Percentiles rank a stretch among this genome's conserved stretches.
Evolutionary conservation across 2,113 vertebrate genomes (phyloP).

Genomic region (Mobula birostris): DNA sequence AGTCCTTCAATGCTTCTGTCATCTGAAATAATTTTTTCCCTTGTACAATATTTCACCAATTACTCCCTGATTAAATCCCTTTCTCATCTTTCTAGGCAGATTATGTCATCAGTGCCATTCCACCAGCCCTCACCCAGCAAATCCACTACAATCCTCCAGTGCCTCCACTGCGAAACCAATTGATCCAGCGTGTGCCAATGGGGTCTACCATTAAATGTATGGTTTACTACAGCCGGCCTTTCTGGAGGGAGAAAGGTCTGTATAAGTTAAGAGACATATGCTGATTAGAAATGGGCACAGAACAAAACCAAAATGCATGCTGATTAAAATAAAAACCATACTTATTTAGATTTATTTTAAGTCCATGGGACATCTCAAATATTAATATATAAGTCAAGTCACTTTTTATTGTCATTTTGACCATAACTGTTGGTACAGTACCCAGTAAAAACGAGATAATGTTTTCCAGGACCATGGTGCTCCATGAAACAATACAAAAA

Average conservation of each 20-base stretch:
- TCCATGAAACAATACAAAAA: no score
- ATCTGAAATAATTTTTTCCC: not conserved
- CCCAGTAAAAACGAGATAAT: no score
- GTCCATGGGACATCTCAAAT: not conserved
- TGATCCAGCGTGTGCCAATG: constrained; percentile 43
- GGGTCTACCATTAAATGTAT: constrained; percentile 44
- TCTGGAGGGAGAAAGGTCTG: constrained; percentile 44
- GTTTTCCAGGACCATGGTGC: no score
- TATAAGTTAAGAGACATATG: not conserved
- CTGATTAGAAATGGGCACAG: not conserved
- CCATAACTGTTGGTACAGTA: no score
- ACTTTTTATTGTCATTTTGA: no score
- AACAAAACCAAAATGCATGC: not conserved
- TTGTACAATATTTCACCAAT: not conserved
- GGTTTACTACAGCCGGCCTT: constrained; percentile 41
- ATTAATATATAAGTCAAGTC: not conserved
- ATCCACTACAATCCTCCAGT: constrained; percentile 41
- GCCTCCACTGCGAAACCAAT: constrained; percentile 42
- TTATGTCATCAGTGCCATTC: constrained; percentile 42
- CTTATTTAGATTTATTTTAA: not conserved
- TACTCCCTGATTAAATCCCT: not conserved
- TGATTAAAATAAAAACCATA: not conserved
- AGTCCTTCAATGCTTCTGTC: not conserved
- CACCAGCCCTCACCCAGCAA: constrained; percentile 41
- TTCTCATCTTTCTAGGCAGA: constrained; percentile 37